Conservation (phyloP, 2,797 vertebrate genomes). For the Crocodylus rhombifer region DNA sequence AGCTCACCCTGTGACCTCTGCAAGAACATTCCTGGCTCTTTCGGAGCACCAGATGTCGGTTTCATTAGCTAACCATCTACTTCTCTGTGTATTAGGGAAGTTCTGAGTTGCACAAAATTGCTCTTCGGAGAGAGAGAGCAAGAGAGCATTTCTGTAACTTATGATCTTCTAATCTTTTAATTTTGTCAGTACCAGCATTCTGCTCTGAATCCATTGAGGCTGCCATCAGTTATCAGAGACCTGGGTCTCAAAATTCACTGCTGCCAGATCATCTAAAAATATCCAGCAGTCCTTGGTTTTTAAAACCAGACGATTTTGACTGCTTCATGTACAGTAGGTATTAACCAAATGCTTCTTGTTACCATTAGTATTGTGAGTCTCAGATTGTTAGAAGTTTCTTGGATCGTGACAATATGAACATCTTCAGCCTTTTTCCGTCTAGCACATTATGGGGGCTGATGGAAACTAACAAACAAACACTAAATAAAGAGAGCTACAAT, state of each 20-base stretch:
- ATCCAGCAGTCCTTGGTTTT: neutral
- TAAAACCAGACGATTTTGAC: neutral
- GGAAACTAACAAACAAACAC: neutral
- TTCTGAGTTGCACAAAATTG: neutral
- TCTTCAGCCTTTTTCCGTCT: neutral
- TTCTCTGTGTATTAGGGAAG: slow-evolving; percentile 8
- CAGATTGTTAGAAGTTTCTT: neutral
- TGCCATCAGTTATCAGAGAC: neutral
- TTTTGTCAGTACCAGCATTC: neutral
- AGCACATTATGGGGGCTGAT: neutral
- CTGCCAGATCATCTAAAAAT: neutral
- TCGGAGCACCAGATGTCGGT: slow-evolving; percentile 49
- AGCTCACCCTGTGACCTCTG: slow-evolving; percentile 55
- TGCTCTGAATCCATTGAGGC: neutral
- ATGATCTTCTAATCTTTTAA: neutral
- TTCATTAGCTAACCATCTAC: slow-evolving; percentile 46
- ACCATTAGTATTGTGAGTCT: neutral
- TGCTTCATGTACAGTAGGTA: neutral
- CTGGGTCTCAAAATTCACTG: neutral
- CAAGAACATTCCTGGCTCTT: slow-evolving; percentile 52
- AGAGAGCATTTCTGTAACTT: neutral
- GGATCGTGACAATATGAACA: neutral
- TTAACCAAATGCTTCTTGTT: neutral
- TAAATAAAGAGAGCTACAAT: neutral
- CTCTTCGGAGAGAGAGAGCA: neutral